Evolutionary conservation across 92 coral and sea anemone genomes (phyloP), one percentile per base, ranked within the genome.

Genomic region (Epizoanthus stellaris): DNA sequence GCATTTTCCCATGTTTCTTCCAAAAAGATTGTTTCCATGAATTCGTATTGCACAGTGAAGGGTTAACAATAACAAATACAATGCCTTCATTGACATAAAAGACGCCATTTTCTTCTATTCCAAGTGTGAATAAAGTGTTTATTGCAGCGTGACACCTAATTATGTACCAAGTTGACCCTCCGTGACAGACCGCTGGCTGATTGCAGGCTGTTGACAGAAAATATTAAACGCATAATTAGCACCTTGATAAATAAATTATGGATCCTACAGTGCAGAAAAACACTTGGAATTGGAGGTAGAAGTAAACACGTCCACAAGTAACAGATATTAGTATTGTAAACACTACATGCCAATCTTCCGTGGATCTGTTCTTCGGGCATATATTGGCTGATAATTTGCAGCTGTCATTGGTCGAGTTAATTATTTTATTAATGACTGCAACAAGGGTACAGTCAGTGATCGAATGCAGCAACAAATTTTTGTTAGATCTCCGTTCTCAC

Each of bases 141-240:
- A 64, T 63, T 62, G 71, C 82, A 60, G 54, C 82, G 82, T 77
- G 82, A 77, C 82, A 40, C 13, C 82, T 39, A 79, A 63, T 79
- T 79, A 63, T 79, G 23, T 23, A 40, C 47, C 80, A 54, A 75
- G 47, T 57, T 54, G 60, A 79, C 59, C 25, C 62, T 17, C 66
- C 67, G 71, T 79, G 71, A 79, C 70, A 61, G 71, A 79, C 83
- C 83, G 83, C 83, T 79, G 83, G 43, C 61, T 42, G 83, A 62
- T 63, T 79, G 83, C 83, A 79, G 83, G 73, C 83, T 79, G 83
- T 79, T 79, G 83, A 79, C 21, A 68, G 52, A 68, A 77, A 77
- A 77, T 42, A 77, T 42, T 36, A 34, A 45, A 61, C 6, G 30
- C 42, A 47, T 39, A 45, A 79, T 79, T 64, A 59, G 40, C 57